Base-by-base conservation (phyloP, 2,888 invertebrate genomes). In the Rhagonycha fulva region DNA sequence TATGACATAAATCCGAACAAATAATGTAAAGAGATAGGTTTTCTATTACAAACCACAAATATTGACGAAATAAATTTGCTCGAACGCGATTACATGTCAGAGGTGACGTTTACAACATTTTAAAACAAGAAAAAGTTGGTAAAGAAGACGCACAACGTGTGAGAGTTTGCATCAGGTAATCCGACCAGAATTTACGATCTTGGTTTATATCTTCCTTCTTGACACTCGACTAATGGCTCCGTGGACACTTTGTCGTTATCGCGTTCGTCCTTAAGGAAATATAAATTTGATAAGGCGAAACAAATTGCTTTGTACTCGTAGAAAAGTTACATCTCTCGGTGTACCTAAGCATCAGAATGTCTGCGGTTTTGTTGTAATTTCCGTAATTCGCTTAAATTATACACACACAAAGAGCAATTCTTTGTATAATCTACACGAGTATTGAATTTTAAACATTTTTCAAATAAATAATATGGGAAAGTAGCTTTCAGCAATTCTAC, bases 51-150 rank as follows among this genome's bases (percentile, higher is more conserved):
- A 81, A 47, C 81, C 83, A 82, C 81, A 83, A 80, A 80, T 80
- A 82, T 82, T 82, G 80, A 83, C 82, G 81, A 66, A 84, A 84
- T 85, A 85, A 84, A 85, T 85, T 84, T 78, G 80, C 82, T 78
- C 69, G 79, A 80, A 85, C 84, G 84, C 80, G 84, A 82, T 83
- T 82, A 82, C 84, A 84, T 84, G 84, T 84, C 81, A 81, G 80
- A 78, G 81, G 76, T 82, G 84, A 85, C 84, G 77, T 84, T 85
- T 84, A 85, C 84, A 85, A 80, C 83, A 80, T 80, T 80, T 80
- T 80, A 81, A 81, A 82, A 83, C 82, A 82, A 82, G 82, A 82
- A 83, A 82, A 82, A 84, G 80, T 80, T 81, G 81, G 82, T 83
- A 82, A 84, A 81, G 81, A 81, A 81, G 82, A 77, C 80, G 79